These are phyloP conservation scores for Polyommatus iphigenia DNA, from an alignment of 2,888 invertebrate species.

Conservation along the genomic window DNA sequence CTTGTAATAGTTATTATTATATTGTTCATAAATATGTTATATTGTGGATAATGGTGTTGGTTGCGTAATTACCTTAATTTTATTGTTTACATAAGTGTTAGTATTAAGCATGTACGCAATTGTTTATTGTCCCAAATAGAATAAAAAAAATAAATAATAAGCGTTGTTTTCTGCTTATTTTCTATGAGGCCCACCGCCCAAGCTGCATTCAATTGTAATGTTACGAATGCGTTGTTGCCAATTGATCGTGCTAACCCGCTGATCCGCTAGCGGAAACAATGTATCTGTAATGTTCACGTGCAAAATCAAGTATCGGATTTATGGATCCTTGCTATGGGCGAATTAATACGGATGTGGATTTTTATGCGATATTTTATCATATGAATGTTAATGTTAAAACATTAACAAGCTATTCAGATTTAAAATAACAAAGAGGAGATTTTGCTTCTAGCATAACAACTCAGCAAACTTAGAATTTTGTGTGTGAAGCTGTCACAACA, in stretches of 20 bases:
- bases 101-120: no score
- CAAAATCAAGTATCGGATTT: background rate
- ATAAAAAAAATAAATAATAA: no score
- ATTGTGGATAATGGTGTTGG: no score
- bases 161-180: background rate
- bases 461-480: no score
- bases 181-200: no score
- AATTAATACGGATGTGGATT: conserved; percentile 1
- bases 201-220: background rate
- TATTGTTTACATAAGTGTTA: no score
- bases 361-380: background rate
- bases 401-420: background rate
- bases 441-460: no score
- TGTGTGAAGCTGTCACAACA: no score
- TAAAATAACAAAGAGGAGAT: background rate
- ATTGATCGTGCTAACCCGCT: background rate
- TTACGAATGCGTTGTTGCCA: background rate
- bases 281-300: background rate
- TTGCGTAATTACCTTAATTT: no score
- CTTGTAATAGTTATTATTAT: no score
- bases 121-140: no score
- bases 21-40: no score
- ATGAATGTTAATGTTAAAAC: conserved; percentile 9
- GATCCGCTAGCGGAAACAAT: background rate
- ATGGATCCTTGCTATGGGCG: background rate